A percentile compares a stretch with the other conserved stretches of the same genome.
Evolutionary conservation across 2,113 vertebrate species (phyloP).

Genomic region (Rattus norvegicus): DNA sequence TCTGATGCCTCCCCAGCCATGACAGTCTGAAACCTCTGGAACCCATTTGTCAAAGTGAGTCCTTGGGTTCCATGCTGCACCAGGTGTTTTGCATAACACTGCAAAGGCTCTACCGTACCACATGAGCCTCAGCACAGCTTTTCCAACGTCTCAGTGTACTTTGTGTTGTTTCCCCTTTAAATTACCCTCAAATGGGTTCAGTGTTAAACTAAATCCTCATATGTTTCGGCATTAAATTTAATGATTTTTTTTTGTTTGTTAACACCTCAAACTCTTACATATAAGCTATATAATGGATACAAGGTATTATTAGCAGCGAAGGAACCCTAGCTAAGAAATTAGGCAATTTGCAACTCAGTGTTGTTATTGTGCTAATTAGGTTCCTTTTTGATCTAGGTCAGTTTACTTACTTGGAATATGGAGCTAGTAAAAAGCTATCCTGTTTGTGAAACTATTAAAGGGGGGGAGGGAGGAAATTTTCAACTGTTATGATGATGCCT

Average conservation of each 20-base stretch:
- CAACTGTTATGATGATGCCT: not conserved
- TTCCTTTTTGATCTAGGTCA: not conserved
- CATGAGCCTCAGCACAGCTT: not conserved
- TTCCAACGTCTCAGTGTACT: not conserved
- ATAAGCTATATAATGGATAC: slow-evolving; percentile 18
- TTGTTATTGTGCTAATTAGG: not conserved
- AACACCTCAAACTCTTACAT: not conserved
- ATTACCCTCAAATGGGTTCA: not conserved
- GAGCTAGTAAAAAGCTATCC: not conserved
- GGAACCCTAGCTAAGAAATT: not conserved
- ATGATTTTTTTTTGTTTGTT: not conserved
- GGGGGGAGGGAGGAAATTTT: no score
- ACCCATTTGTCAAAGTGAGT: not conserved
- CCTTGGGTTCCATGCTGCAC: not conserved
- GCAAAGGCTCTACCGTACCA: no score
- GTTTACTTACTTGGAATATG: not conserved
- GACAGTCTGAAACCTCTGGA: not conserved
- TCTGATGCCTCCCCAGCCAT: not conserved
- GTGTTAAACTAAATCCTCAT: not conserved
- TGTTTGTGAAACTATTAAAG: not conserved
- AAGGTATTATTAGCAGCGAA: not conserved
- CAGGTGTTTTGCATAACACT: no score
- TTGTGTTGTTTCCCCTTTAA: not conserved
- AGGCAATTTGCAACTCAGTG: not conserved
- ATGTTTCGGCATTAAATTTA: not conserved